Conservation (phyloP, 2,888 invertebrate species). For the Ernsta delagoae region DNA sequence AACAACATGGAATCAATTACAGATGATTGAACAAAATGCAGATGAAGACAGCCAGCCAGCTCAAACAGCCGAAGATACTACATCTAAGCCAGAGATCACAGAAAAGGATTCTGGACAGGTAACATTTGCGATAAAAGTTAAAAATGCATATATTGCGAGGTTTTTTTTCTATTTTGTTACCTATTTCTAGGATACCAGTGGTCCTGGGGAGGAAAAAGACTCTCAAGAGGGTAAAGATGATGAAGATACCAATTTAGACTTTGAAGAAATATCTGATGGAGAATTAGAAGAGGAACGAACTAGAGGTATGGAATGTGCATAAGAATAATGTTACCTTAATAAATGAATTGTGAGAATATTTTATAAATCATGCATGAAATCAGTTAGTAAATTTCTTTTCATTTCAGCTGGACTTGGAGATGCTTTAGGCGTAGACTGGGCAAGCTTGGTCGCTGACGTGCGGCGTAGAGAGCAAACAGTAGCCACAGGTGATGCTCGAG, state of each 20-base stretch:
- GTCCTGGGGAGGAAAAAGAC: slow-evolving; percentile 72
- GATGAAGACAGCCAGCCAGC: slow-evolving; percentile 72
- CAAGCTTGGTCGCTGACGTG: slow-evolving; percentile 93
- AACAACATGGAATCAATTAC: slow-evolving; percentile 19
- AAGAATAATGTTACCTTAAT: too few relatives aligned
- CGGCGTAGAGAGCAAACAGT: slow-evolving; percentile 82
- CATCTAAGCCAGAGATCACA: slow-evolving; percentile 60
- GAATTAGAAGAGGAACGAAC: slow-evolving; percentile 93
- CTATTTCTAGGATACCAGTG: slow-evolving; percentile 67
- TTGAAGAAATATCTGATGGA: slow-evolving; percentile 96
- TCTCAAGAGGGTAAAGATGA: slow-evolving; percentile 86
- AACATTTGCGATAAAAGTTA: neutral
- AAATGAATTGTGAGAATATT: too few relatives aligned
- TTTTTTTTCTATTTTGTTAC: neutral
- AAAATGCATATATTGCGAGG: too few relatives aligned
- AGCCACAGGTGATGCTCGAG: slow-evolving; percentile 86
- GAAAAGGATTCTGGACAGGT: slow-evolving; percentile 79
- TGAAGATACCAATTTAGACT: slow-evolving; percentile 89
- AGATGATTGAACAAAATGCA: slow-evolving; percentile 76
- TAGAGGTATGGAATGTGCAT: slow-evolving; percentile 58
- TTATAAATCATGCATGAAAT: too few relatives aligned
- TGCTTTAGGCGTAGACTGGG: slow-evolving; percentile 98
- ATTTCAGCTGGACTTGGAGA: slow-evolving; percentile 89
- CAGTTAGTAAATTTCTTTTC: neutral
- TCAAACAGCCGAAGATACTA: slow-evolving; percentile 56